A percentile compares a stretch with the other conserved stretches of the same genome.
phyloP scores from a whole-genome alignment of 2,113 vertebrate genomes.

The Salvelinus namaycush region DNA sequence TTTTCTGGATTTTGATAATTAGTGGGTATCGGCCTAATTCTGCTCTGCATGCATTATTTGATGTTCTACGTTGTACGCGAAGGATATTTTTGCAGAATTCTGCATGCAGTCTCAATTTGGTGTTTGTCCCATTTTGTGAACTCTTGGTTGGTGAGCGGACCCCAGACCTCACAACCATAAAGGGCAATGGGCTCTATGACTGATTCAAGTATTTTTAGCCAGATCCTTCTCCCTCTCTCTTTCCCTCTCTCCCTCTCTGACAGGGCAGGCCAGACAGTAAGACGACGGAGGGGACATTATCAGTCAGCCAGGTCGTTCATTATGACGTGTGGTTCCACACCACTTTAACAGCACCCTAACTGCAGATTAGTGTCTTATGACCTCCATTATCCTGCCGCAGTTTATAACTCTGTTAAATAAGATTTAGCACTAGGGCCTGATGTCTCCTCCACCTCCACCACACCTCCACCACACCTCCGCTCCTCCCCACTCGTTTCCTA shows the following conservation, averaged over 20 bases:
- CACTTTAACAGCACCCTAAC: slow-evolving; percentile 56
- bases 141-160: no score
- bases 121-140: no score
- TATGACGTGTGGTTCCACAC: slow-evolving; percentile 56
- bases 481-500: slow-evolving; percentile 33
- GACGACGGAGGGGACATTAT: slow-evolving; percentile 17
- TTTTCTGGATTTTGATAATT: no score
- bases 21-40: no score
- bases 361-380: slow-evolving; percentile 55
- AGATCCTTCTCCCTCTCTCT: background rate
- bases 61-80: no score
- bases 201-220: no score
- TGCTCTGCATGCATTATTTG: no score
- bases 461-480: background rate
- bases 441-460: background rate
- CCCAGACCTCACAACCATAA: no score
- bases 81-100: no score
- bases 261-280: background rate
- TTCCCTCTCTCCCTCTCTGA: background rate
- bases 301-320: slow-evolving; percentile 46
- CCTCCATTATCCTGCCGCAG: slow-evolving; percentile 43
- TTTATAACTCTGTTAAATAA: slow-evolving; percentile 65
- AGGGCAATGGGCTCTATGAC: no score
- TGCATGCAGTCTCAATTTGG: no score
- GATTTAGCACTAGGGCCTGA: slow-evolving; percentile 44